These are phyloP conservation scores for Pelagia noctiluca DNA, from an alignment of 30 jellyfish, hydroid and myxozoan species.

Conservation along the genomic window DNA sequence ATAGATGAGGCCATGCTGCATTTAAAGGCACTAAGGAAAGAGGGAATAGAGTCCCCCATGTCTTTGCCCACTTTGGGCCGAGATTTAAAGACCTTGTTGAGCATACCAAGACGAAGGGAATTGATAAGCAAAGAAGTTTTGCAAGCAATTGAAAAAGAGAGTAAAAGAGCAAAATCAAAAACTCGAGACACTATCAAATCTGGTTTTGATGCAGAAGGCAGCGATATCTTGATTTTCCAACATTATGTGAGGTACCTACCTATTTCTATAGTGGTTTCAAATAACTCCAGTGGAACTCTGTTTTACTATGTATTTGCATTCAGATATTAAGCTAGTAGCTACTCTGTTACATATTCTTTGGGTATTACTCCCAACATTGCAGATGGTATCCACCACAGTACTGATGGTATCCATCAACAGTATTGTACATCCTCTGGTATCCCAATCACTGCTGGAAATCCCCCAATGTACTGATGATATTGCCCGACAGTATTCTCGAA, in stretches of 20 bases:
- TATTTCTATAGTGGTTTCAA: not conserved
- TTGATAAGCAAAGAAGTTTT: not conserved
- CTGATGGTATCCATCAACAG: not conserved
- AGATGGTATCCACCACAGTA: not conserved
- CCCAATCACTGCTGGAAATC: too few species aligned
- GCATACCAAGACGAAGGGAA: not conserved
- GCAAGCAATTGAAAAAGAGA: not conserved
- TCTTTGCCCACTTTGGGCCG: not conserved
- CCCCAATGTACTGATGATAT: too few species aligned
- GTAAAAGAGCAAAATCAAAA: not conserved
- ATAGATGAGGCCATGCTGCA: conserved; percentile 19
- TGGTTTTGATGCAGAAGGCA: not conserved
- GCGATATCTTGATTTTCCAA: not conserved
- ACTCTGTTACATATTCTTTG: not conserved
- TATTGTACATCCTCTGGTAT: too few species aligned
- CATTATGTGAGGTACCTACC: conserved; percentile 21
- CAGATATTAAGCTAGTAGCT: not conserved
- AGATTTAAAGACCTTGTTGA: conserved; percentile 1
- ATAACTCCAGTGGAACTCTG: not conserved
- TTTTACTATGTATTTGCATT: not conserved
- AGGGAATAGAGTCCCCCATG: not conserved
- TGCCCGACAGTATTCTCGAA: too few species aligned
- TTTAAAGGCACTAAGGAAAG: not conserved
- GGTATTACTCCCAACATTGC: not conserved
- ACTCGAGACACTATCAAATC: not conserved